Evolutionary conservation across 2,113 vertebrate genomes (phyloP), one percentile per base, ranked within the genome.

Genomic region (Pyrgilauda ruficollis): DNA sequence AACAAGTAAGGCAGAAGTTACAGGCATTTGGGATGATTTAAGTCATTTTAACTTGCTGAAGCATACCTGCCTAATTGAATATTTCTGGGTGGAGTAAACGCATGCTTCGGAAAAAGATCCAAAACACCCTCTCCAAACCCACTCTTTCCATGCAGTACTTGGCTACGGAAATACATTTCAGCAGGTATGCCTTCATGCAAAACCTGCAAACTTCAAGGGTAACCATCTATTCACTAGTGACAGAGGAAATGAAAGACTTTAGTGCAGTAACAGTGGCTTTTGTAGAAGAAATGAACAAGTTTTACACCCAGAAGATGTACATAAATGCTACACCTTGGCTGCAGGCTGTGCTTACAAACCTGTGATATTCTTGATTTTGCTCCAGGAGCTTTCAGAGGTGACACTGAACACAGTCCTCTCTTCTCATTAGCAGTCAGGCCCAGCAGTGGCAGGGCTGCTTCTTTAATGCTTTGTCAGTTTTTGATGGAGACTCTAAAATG

Each of bases 61-160:
- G 27, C 1, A 0, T 47, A 55, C 50, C 44, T 2, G 2, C 17
- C 39, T 47, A 26, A 81, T 7, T 0, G 7, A 84, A 5, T 59
- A 59, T 39, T 92, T 90, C 50, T 66, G 33, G 20, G 27, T 53
- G 64, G 41, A 90, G 52, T 78, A 78, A 66, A 80, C 2, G 30
- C 1, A 7, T 3, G 3, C 24, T 83, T 46, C 4, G 4, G 53
- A 66, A 46, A 70, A 75, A 61, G 31, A 73, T 7, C 28, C 3
- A 6, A 12, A 52, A 80, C 24, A 73, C 11, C 5, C 10, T 84
- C 49, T 88, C 37, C 72, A 88, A 73, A 80, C 20, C 7, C 13
- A 63, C 27, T 22, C 46, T 20, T 24, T 67, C 30, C 6, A 28
- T 7, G 11, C 28, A 55, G 55, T 30, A n/a, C 28, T 39, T 15